Base-by-base conservation (phyloP, 2,113 vertebrate genomes). In the Nipponia nippon region DNA sequence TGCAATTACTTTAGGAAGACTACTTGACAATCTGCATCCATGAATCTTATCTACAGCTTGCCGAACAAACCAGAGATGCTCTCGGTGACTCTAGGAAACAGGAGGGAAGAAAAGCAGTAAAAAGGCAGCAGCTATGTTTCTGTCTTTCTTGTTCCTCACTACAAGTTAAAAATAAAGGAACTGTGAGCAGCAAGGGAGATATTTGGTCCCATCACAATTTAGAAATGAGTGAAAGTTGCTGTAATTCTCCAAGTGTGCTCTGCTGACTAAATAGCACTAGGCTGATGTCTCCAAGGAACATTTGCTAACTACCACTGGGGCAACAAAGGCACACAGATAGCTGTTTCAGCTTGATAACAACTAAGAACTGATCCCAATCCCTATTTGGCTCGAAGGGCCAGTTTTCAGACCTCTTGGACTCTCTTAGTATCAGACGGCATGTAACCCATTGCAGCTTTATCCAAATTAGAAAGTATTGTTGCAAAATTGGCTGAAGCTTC, bases 81-180 rank as follows among this genome's bases (percentile, higher is more conserved):
- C 42, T 30, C 80, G 9, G 13, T 38, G 44, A 87, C 20, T 30
- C 71, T 56, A 55, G 94, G n/a, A 47, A 82, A 18, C 2, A 65
- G 34, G 14, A 23, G 26, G 3, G 6, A 1, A 1, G 0, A 4
- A 46, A 67, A 63, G 44, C 10, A 73, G 25, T 17, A 32, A 40
- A 81, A 77, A 46, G 6, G 7, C 20, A 79, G 17, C 38, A 67
- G 47, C 15, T 67, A 16, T 27, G 23, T 34, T 87, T 61, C 12
- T 83, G 8, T 46, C 19, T 66, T 26, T 66, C 71, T 56, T 50
- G 10, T 40, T 90, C 52, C 36, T 72, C 47, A 16, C 15, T 32
- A 50, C 0, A 3, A 83, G n/a, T 4, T 2, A 73, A 69, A 80
- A 91, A 61, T 7, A 40, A 49, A 87, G 32, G 50, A 71, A 13